Evolutionary conservation across 2,113 vertebrate genomes (phyloP).

Genomic region (Onychorhynchus coronatus): DNA sequence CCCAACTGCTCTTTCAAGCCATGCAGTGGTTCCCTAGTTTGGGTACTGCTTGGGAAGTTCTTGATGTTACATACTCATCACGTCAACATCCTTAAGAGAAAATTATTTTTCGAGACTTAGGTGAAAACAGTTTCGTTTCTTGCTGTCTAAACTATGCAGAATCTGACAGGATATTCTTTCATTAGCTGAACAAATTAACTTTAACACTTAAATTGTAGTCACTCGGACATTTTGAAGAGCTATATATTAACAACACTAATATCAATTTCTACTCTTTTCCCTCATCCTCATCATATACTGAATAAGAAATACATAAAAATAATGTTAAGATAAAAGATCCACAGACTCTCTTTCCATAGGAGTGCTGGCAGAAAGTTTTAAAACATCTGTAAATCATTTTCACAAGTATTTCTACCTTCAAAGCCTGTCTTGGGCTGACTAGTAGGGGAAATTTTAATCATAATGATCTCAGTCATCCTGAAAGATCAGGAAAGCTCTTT

Average conservation of each 20-base stretch:
- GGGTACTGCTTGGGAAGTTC: background rate
- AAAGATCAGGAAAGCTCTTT: background rate
- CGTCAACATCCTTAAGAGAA: background rate
- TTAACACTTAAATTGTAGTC: background rate
- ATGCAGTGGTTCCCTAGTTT: background rate
- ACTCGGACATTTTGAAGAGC: background rate
- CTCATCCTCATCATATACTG: background rate
- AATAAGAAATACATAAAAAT: background rate
- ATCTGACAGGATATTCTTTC: background rate
- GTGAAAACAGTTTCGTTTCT: background rate
- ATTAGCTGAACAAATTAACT: background rate
- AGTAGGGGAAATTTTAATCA: background rate
- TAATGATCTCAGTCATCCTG: background rate
- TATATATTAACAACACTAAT: background rate
- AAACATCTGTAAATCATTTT: constrained; percentile 62
- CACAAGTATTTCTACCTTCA: constrained; percentile 13
- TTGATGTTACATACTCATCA: background rate
- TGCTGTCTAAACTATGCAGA: background rate
- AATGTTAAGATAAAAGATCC: background rate
- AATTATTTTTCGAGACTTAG: background rate
- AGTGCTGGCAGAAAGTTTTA: constrained; percentile 8
- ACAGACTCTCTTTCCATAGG: background rate
- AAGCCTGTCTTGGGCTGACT: background rate
- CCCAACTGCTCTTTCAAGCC: background rate
- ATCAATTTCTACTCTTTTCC: background rate